Percentiles rank a stretch among this genome's conserved stretches.
Conservation (phyloP, 2,113 vertebrate genomes). For the Cebus imitator region DNA sequence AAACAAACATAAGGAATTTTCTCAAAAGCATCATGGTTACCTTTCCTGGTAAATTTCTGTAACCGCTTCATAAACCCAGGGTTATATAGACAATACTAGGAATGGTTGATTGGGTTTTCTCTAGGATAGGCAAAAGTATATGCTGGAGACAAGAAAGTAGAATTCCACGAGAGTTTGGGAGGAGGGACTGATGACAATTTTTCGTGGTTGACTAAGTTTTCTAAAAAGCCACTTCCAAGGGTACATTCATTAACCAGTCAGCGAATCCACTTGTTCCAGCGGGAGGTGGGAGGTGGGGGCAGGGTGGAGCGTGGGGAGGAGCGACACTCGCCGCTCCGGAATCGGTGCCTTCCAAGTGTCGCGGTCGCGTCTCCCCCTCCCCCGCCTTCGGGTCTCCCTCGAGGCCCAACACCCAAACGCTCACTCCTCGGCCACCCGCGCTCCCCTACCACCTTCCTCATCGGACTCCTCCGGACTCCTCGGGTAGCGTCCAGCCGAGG, state of each 20-base stretch:
- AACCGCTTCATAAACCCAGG: background rate
- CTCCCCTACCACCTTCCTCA: background rate
- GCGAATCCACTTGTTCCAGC: constrained; percentile 63
- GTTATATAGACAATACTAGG: background rate
- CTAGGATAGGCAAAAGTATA: background rate
- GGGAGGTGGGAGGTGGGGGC: constrained; percentile 44
- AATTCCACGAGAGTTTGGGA: background rate
- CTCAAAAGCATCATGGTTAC: background rate
- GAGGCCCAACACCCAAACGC: background rate
- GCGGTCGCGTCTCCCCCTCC: background rate
- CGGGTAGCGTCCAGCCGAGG: no score
- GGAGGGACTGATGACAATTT: constrained; percentile 30
- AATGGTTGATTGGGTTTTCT: background rate
- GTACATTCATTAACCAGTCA: constrained; percentile 7
- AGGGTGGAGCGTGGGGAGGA: constrained; percentile 67
- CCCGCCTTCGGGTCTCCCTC: background rate
- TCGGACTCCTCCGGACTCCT: background rate
- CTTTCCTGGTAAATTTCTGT: background rate
- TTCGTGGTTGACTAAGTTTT: constrained; percentile 47
- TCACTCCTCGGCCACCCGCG: rapidly evolving
- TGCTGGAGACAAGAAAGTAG: background rate
- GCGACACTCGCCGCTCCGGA: constrained; percentile 41
- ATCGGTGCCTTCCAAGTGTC: constrained; percentile 24
- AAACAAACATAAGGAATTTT: background rate
- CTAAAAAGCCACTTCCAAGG: constrained; percentile 54